Evolutionary conservation across 1,140 invertebrate genomes (phyloP), one percentile per base, ranked within the genome.

Genomic region (Drosophila hydei): DNA sequence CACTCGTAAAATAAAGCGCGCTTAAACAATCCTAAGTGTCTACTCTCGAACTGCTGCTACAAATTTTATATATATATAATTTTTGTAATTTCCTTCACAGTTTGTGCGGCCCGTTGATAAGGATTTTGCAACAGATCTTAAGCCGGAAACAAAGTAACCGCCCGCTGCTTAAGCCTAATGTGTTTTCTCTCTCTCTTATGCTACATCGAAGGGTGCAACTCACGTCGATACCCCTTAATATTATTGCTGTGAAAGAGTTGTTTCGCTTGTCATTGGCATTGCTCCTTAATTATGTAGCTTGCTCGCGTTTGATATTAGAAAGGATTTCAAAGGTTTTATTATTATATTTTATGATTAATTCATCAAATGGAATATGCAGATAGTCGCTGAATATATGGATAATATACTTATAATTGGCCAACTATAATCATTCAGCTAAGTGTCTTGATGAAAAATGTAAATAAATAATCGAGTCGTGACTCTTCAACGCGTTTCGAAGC

Each of bases 21-120:
- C 23, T 45, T 47, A 33, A 50, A 47, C 60, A 54, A 63, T 55
- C 19, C 30, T 11, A 11, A 33, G 9, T 12, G 9, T 33, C 30
- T 33, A 11, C 30, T 11, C 30, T 33, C 30, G 30, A 33, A 8
- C 27, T 6, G 27, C 27, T 30, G 27, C 6, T 30, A 30, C 7
- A 30, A 30, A 30, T 30, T 33, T 2, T 33, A 33, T 33, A 33
- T 11, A 33, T 11, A 12, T 33, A 33, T 16, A 84, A 63, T 74
- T 48, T 75, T 87, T 87, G 88, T 83, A 88, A 88, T 87, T 87
- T 88, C 54, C 63, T 36, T 77, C 42, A 58, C 79, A 71, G 64
- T 12, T 78, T 60, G 51, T 19, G 51, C 12, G 19, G 51, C 51
- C 19, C 16, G 18, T 14, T 51, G 30, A 42, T 58, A 48, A 67